A percentile compares a stretch with the other conserved stretches of the same genome.
Conservation (phyloP, 2,797 vertebrate species). For the Macropus fuliginosus region DNA sequence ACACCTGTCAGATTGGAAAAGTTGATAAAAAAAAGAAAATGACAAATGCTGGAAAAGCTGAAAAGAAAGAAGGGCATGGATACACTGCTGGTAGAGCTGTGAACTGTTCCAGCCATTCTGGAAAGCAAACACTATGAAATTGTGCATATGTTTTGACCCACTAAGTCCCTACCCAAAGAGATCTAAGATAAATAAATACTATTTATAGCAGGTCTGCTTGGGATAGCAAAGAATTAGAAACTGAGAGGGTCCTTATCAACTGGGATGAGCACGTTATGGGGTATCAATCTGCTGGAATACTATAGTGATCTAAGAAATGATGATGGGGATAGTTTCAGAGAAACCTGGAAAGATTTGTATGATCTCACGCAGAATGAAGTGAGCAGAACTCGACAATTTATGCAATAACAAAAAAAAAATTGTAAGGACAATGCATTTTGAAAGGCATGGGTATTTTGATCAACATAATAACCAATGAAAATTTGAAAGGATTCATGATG, state of each 20-base stretch:
- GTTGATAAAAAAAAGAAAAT: not conserved
- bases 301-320: not conserved
- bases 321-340: not conserved
- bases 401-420: not conserved
- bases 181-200: not conserved
- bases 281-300: not conserved
- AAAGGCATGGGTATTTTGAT: not conserved
- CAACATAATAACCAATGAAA: not conserved
- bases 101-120: not conserved
- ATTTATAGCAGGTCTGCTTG: not conserved
- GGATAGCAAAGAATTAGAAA: not conserved
- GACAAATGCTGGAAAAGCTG: not conserved
- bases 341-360: not conserved
- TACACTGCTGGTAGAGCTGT: not conserved
- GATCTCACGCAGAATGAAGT: not conserved
- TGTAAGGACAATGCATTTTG: not conserved
- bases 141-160: not conserved
- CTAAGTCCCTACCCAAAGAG: not conserved
- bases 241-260: not conserved
- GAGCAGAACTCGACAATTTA: not conserved
- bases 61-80: not conserved
- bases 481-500: not conserved
- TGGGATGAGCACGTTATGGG: not conserved
- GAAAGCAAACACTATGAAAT: not conserved
- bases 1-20: not conserved